phyloP scores from a whole-genome alignment of 1,140 invertebrate species.

The Drosophila varians region DNA sequence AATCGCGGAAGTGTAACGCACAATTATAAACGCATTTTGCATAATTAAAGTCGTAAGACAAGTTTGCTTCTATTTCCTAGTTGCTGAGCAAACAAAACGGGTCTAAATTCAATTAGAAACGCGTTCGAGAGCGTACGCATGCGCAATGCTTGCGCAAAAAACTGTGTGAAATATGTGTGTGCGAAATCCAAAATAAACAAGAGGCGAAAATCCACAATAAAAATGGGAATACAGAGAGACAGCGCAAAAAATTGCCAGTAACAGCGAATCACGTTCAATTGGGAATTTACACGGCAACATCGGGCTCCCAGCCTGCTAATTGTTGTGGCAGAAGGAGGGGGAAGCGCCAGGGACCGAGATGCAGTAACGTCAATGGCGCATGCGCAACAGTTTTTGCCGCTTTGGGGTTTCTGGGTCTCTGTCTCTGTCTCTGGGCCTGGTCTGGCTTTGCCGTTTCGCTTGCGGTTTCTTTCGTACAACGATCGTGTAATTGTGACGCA shows the following conservation, averaged over 20 bases:
- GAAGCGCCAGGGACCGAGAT: not conserved
- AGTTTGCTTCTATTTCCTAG: slow-evolving; percentile 51
- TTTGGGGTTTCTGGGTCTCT: slow-evolving; percentile 80
- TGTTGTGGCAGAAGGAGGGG: slow-evolving; percentile 2
- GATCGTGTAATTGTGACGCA: slow-evolving; percentile 77
- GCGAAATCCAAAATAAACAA: slow-evolving; percentile 34
- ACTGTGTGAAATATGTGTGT: slow-evolving; percentile 18
- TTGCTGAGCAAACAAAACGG: slow-evolving; percentile 23
- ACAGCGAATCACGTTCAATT: slow-evolving; percentile 25
- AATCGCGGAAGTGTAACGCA: slow-evolving; percentile 47
- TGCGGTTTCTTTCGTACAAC: slow-evolving; percentile 70
- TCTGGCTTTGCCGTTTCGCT: slow-evolving; percentile 25
- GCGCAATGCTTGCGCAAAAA: slow-evolving; percentile 49
- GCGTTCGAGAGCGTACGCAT: slow-evolving; percentile 34
- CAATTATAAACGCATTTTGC: slow-evolving; percentile 46
- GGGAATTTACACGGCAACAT: slow-evolving; percentile 28
- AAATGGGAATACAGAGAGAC: not conserved
- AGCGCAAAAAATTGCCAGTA: not conserved
- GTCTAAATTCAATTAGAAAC: slow-evolving; percentile 50
- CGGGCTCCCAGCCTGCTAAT: slow-evolving; percentile 30
- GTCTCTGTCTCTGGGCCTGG: slow-evolving; percentile 60
- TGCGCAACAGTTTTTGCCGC: slow-evolving; percentile 65
- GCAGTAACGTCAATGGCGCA: slow-evolving; percentile 55
- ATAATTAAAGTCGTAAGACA: slow-evolving; percentile 39
- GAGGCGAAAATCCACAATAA: not conserved